Base-by-base conservation (phyloP, 1,140 invertebrate species). In the Elysia chlorotica region DNA sequence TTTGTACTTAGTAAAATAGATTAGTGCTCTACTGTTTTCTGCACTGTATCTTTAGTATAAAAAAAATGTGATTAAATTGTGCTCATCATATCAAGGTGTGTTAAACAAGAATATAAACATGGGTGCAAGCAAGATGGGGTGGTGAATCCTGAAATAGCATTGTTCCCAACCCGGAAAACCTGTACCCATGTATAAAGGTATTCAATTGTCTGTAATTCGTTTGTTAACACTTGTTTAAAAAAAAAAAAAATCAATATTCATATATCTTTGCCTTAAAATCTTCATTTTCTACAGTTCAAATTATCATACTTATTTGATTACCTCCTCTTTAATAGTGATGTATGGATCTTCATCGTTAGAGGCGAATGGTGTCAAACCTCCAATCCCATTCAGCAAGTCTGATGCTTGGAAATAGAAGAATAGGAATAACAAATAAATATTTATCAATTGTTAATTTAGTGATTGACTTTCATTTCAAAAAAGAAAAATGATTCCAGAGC, bases 271-370 rank as follows among this genome's bases (percentile, higher is more conserved):
- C 41, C n/a, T n/a, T 48, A n/a, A 48, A 48, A n/a, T 48, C 41
- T 14, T 14, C n/a, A n/a, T 14, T 14, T 48, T 48, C 10, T 48
- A 48, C 10, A n/a, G n/a, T n/a, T n/a, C n/a, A n/a, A n/a, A n/a
- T n/a, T n/a, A 48, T 14, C 41, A 48, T 10, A n/a, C 10, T 10
- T 14, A 48, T 14, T n/a, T 48, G n/a, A 48, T 83, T 65, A 90
- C 88, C 28, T 88, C 89, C 38, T 85, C 81, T 74, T 87, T 81
- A 14, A 81, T n/a, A 17, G 90, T 90, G 41, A 92, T 83, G 76
- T 90, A 89, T 37, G 89, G 90, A 85, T 92, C 91, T 78, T 90
- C 89, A 4, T 87, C 88, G 82, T 90, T 88, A 61, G 82, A 86
- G 38, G 87, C 86, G 81, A 89, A 88, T 65, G 88, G 86, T 10